Base-by-base conservation (phyloP, 2,888 invertebrate genomes). In the Campoletis raptor region DNA sequence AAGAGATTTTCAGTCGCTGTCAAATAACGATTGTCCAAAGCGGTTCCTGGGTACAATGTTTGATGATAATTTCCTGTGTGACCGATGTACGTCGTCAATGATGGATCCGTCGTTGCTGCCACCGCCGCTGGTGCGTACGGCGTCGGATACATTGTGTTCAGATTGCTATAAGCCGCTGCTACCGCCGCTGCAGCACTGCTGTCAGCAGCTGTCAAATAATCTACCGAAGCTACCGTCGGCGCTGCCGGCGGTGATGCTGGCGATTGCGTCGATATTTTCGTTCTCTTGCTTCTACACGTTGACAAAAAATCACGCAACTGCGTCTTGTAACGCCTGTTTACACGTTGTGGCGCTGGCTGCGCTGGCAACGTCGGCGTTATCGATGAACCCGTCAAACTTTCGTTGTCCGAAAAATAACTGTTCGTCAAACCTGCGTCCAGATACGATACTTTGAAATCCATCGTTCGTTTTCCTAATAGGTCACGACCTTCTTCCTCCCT, bases 401-500 rank as follows among this genome's bases (percentile, higher is more conserved):
- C 98, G 67, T 96, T 96, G 92, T 98, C 98, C 9, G 97, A 97
- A 95, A 98, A 98, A 95, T 98, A 98, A 81, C 97, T 97, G 92
- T 98, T 98, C 21, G 98, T 98, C 88, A 99, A 95, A 21, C 98
- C 98, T 0, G 98, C 98, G 94, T 99, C 99, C 92, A 99, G 96
- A 95, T 99, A 99, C 94, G 99, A 99, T 81, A 98, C 98, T 96
- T 99, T 99, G 95, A 99, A 99, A 95, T 99, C 99, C 98, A 99
- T 99, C 8, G 99, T 99, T 89, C 99, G 96, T 95, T 99, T 99
- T 52, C 99, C 99, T 73, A 99, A 96, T 86, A 99, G 95, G 95
- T 99, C 99, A 89, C 98, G 96, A 15, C 99, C 99, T 95, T 99
- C 99, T 95, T 99, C 99, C 94, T 99, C 99, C 96, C 98, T 99